Evolutionary conservation across 2,888 invertebrate genomes (phyloP).

Genomic region (Noctua comes): DNA sequence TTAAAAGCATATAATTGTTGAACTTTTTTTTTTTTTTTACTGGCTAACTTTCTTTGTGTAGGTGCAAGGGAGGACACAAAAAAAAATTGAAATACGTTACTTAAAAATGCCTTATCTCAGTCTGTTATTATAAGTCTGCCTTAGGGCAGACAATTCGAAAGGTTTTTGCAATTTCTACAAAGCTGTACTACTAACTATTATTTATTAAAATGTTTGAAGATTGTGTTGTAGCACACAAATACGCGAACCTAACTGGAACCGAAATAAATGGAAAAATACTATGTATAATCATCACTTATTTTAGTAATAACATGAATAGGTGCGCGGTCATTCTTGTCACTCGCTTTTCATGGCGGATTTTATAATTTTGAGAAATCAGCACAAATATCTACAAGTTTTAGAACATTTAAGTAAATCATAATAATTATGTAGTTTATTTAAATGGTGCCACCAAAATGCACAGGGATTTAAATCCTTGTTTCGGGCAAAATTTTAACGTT

Average conservation of each 20-base stretch:
- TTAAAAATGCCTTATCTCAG: not conserved
- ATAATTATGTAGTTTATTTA: not conserved
- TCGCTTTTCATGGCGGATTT: not conserved
- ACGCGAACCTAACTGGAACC: not conserved
- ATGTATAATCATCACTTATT: not conserved
- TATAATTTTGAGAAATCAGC: not conserved
- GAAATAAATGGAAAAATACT: not conserved
- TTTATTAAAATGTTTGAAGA: slow-evolving; percentile 10
- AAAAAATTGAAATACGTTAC: not conserved
- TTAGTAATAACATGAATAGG: not conserved
- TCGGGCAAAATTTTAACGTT: not conserved
- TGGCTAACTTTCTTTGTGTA: not conserved
- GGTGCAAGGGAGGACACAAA: not conserved
- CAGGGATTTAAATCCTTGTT: not conserved
- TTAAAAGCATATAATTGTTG: not conserved
- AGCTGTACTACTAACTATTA: slow-evolving; percentile 5
- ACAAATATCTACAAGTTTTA: not conserved
- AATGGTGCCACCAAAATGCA: not conserved
- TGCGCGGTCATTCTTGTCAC: slow-evolving; percentile 16
- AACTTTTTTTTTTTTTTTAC: not conserved
- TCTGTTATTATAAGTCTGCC: not conserved
- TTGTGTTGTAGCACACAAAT: slow-evolving; percentile 20
- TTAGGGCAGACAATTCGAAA: not conserved
- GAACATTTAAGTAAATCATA: not conserved
- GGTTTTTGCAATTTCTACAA: slow-evolving; percentile 37